These are phyloP conservation scores for Tribolium madens DNA, from an alignment of 1,140 invertebrate species.

Conservation along the genomic window DNA sequence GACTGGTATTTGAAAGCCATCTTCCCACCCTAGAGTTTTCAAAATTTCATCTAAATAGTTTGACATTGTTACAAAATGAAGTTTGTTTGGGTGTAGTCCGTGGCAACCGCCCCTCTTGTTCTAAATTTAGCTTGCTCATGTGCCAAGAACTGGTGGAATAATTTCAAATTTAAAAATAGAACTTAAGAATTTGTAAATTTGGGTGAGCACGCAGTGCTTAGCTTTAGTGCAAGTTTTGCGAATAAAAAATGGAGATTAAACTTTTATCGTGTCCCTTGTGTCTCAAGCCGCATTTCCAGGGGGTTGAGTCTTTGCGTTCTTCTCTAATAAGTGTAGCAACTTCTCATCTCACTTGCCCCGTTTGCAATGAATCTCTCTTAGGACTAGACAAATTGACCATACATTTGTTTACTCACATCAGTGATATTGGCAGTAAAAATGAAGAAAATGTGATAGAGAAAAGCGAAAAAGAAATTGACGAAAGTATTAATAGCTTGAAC, in stretches of 20 bases:
- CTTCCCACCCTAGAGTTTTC: constrained; percentile 77
- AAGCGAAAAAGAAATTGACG: constrained; percentile 59
- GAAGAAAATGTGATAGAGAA: constrained; percentile 59
- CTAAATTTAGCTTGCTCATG: constrained; percentile 24
- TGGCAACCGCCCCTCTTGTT: constrained; percentile 18
- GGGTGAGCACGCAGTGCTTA: constrained; percentile 22
- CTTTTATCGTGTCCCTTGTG: constrained; percentile 81
- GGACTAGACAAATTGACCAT: constrained; percentile 89
- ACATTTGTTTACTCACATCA: constrained; percentile 80
- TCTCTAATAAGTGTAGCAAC: constrained; percentile 81
- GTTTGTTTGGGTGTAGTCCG: constrained; percentile 2
- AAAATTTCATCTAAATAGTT: constrained; percentile 72
- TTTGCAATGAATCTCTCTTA: constrained; percentile 79
- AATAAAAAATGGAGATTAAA: constrained; percentile 70
- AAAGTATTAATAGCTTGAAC: constrained; percentile 48
- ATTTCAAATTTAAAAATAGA: constrained; percentile 41
- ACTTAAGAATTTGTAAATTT: constrained; percentile 40
- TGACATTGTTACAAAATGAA: constrained; percentile 10
- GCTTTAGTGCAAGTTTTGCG: constrained; percentile 6
- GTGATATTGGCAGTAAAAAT: not conserved
- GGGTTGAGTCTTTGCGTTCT: constrained; percentile 76
- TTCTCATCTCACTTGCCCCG: constrained; percentile 78
- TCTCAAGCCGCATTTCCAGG: constrained; percentile 77
- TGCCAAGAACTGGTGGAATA: constrained; percentile 25
- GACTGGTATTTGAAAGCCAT: constrained; percentile 79